A percentile compares a stretch with the other conserved stretches of the same genome.
Evolutionary conservation across 37 sponge, comb jelly and placozoan species (phyloP).

Genomic region (Theonella swinhoei): DNA sequence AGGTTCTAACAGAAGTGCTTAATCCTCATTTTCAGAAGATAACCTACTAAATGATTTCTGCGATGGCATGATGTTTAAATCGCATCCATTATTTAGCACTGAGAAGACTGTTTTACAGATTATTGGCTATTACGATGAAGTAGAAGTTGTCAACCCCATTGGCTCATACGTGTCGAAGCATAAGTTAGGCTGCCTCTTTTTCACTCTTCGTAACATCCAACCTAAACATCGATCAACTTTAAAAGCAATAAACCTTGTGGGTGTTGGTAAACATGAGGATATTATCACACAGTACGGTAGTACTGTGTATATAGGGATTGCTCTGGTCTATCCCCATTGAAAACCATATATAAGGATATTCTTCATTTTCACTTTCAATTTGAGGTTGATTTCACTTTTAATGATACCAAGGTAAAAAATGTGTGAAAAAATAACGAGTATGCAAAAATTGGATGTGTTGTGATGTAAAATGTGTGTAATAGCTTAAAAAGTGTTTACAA

Average conservation of each 20-base stretch:
- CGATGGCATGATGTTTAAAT: conserved; percentile 36
- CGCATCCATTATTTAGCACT: conserved; percentile 34
- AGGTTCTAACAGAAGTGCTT: conserved; percentile 29
- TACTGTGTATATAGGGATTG: no score
- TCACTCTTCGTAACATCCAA: conserved; percentile 33
- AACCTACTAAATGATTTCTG: conserved; percentile 21
- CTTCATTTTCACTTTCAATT: no score
- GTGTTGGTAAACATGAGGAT: conserved; percentile 33
- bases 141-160: conserved; percentile 61
- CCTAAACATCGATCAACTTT: conserved; percentile 38
- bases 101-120: conserved; percentile 36
- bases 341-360: no score
- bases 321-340: no score
- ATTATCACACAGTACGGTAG: no score
- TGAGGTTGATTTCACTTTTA: no score
- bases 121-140: conserved; percentile 59
- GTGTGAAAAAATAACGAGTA: no score
- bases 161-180: conserved; percentile 38
- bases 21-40: conserved; percentile 10
- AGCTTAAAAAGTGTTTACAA: no score
- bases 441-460: no score
- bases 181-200: conserved; percentile 50
- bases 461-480: no score
- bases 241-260: conserved; percentile 35
- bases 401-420: no score